These are phyloP conservation scores for Drosophila obscura DNA, from an alignment of 1,140 invertebrate genomes.

Conservation along the genomic window DNA sequence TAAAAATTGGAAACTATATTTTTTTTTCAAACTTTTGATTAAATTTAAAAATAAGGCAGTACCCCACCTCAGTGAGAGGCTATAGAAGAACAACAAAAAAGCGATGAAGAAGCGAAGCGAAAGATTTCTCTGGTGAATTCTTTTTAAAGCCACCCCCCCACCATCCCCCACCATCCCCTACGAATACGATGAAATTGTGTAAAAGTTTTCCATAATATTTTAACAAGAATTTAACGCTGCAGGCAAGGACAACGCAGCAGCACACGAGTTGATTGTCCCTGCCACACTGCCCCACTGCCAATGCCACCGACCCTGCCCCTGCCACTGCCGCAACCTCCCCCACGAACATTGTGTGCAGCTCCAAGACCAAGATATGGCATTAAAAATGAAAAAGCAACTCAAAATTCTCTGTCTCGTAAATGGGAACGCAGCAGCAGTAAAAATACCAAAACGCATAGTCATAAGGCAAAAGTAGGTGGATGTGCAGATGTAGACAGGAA, in stretches of 20 bases:
- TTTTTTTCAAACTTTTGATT: too few relatives aligned
- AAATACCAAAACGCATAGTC: slow-evolving; percentile 65
- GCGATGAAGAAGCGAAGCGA: neutral
- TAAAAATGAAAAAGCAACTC: slow-evolving; percentile 61
- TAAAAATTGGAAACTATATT: too few relatives aligned
- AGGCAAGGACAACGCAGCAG: slow-evolving; percentile 57
- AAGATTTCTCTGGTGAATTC: slow-evolving; percentile 23
- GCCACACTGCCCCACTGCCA: neutral
- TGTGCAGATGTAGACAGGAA: neutral
- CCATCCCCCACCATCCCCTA: too few relatives aligned
- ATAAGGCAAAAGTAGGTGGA: slow-evolving; percentile 6
- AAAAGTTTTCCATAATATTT: slow-evolving; percentile 70
- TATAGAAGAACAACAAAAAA: neutral
- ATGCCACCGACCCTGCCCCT: neutral
- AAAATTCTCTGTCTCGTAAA: slow-evolving; percentile 55
- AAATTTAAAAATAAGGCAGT: too few relatives aligned
- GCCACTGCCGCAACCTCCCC: neutral
- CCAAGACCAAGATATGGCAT: slow-evolving; percentile 59
- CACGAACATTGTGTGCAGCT: slow-evolving; percentile 29
- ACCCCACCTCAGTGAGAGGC: too few relatives aligned
- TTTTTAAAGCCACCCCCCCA: slow-evolving; percentile 41
- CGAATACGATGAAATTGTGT: slow-evolving; percentile 35
- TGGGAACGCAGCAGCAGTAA: slow-evolving; percentile 56
- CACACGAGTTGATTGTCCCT: slow-evolving; percentile 31
- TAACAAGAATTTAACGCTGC: slow-evolving; percentile 75